Evolutionary conservation across 1,140 invertebrate species (phyloP).

Genomic region (Gonatopus flavifemur): DNA sequence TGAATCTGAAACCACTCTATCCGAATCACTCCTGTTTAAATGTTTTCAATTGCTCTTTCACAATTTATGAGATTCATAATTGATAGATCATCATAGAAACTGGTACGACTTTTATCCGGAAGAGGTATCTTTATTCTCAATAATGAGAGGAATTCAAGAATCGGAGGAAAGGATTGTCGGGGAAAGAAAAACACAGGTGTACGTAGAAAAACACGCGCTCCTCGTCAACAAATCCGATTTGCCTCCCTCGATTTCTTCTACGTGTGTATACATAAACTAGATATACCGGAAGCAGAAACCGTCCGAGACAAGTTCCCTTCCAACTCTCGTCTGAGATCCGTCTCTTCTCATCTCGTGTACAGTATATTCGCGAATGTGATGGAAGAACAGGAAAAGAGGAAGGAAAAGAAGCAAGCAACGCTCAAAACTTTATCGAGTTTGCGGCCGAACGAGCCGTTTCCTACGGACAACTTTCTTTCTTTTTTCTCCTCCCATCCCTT

Average conservation of each 20-base stretch:
- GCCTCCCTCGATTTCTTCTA: slow-evolving; percentile 18
- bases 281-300: slow-evolving; percentile 43
- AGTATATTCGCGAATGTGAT: too few species aligned
- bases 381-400: neutral
- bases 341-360: slow-evolving; percentile 8
- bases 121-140: too few species aligned
- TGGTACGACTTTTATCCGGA: too few species aligned
- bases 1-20: too few species aligned
- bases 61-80: too few species aligned
- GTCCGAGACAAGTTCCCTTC: slow-evolving; percentile 33
- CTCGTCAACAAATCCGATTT: slow-evolving; percentile 40
- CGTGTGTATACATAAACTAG: slow-evolving; percentile 16
- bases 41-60: too few species aligned
- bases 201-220: slow-evolving; percentile 26
- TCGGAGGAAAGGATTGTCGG: too few species aligned
- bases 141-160: too few species aligned
- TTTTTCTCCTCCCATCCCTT: slow-evolving; percentile 27
- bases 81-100: too few species aligned
- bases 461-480: slow-evolving; percentile 43
- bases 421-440: slow-evolving; percentile 54
- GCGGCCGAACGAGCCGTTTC: slow-evolving; percentile 47
- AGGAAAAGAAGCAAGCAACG: slow-evolving; percentile 12
- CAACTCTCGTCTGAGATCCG: neutral
- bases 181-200: slow-evolving; percentile 20
- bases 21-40: too few species aligned